Percentiles rank a stretch among this genome's conserved stretches.
Evolutionary conservation across 2,797 vertebrate species (phyloP).

Genomic region (Lagodon rhomboides): DNA sequence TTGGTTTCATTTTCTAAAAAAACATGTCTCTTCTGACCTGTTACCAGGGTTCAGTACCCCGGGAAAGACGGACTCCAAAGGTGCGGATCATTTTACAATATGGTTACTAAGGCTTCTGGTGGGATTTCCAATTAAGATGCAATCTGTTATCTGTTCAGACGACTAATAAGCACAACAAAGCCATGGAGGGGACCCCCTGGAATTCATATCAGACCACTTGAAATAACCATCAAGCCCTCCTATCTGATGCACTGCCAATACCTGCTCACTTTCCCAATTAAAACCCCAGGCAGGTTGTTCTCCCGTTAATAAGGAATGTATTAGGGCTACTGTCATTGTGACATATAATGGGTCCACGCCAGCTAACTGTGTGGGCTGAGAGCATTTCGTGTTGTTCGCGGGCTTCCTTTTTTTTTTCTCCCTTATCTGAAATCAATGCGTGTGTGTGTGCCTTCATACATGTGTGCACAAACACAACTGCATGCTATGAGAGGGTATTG

Average conservation of each 20-base stretch:
- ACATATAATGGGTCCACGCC: constrained; percentile 58
- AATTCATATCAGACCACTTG: constrained; percentile 84
- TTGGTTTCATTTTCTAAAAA: constrained; percentile 7
- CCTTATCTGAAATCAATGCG: constrained; percentile 64
- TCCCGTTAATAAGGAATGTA: constrained; percentile 77
- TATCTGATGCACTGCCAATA: constrained; percentile 83
- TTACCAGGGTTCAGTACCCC: constrained; percentile 21
- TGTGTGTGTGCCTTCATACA: constrained; percentile 10
- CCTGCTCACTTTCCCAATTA: constrained; percentile 78
- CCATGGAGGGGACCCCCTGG: constrained; percentile 76
- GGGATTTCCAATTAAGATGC: constrained; percentile 87
- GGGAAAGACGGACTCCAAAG: constrained; percentile 60
- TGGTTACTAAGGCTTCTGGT: constrained; percentile 77
- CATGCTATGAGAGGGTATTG: constrained; percentile 46
- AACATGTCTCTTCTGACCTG: constrained; percentile 26
- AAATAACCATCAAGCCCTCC: constrained; percentile 78
- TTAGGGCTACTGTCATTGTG: constrained; percentile 67
- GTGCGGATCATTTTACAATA: constrained; percentile 79
- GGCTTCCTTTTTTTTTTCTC: constrained; percentile 54
- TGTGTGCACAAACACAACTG: constrained; percentile 40
- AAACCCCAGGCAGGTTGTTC: constrained; percentile 71
- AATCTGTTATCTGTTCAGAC: constrained; percentile 85
- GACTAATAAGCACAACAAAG: constrained; percentile 86
- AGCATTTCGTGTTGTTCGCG: constrained; percentile 65
- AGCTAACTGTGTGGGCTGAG: constrained; percentile 61